Evolutionary conservation across 2,797 vertebrate species (phyloP).

Genomic region (Sparidentex hasta): DNA sequence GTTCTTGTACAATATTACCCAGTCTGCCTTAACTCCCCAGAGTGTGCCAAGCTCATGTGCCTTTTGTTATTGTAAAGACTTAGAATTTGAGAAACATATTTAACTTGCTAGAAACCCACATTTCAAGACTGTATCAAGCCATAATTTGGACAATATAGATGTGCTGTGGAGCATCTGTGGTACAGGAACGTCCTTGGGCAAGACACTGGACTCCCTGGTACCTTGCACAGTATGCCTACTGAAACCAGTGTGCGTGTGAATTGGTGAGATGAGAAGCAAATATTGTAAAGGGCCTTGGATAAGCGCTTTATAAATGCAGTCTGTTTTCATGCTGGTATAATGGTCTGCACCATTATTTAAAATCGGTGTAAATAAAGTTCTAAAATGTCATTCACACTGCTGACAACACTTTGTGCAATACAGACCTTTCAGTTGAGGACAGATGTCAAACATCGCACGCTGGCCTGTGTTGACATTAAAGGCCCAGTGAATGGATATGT

Average conservation of each 20-base stretch:
- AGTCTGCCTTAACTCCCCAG: constrained; percentile 38
- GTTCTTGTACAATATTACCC: constrained; percentile 55
- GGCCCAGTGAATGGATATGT: not conserved
- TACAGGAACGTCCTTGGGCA: not conserved
- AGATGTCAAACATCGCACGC: not conserved
- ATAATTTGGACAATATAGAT: not conserved
- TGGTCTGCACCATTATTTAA: not conserved
- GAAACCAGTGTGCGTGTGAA: not conserved
- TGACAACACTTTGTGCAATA: not conserved
- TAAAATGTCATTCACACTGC: not conserved
- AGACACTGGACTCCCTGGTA: not conserved
- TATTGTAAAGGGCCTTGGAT: not conserved
- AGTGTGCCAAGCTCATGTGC: constrained; percentile 13
- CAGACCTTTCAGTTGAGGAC: rapidly evolving
- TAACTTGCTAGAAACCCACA: not conserved
- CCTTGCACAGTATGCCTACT: not conserved
- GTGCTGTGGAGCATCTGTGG: not conserved
- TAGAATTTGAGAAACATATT: not conserved
- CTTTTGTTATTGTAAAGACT: not conserved
- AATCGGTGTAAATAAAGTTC: not conserved
- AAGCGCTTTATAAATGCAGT: not conserved
- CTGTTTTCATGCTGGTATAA: constrained; percentile 3
- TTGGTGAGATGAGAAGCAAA: not conserved
- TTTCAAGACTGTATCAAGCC: not conserved
- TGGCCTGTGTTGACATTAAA: not conserved